Percentiles rank a stretch among this genome's conserved stretches.
Evolutionary conservation across 2,888 invertebrate species (phyloP).

Genomic region (Ectemnius cavifrons): DNA sequence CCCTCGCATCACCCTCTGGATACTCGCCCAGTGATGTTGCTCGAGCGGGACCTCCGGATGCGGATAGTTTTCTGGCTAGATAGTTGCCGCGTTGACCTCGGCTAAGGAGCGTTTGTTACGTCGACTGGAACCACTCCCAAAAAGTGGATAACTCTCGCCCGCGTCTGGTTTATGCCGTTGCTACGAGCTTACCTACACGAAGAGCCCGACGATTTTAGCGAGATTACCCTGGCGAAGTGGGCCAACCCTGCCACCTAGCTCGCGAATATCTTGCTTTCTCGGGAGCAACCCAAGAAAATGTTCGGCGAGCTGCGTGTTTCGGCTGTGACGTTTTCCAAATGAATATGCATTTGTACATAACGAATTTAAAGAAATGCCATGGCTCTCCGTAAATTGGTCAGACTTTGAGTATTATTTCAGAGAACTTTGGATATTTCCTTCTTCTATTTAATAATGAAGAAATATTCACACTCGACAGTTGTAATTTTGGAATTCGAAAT

Average conservation of each 20-base stretch:
- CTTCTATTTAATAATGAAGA: too few species aligned
- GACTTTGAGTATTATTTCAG: too few species aligned
- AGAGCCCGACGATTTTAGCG: conserved; percentile 27
- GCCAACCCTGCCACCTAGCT: conserved; percentile 6
- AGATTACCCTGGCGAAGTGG: conserved; percentile 35
- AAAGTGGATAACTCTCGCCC: conserved; percentile 48
- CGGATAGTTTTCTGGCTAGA: conserved; percentile 51
- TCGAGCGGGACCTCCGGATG: conserved; percentile 46
- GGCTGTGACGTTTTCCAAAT: too few species aligned
- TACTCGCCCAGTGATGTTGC: conserved; percentile 13
- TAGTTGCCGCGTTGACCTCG: conserved; percentile 58
- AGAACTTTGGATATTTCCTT: too few species aligned
- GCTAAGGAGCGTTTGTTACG: conserved; percentile 59
- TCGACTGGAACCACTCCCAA: conserved; percentile 55
- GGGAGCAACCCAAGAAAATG: background rate
- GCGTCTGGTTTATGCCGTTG: conserved; percentile 46
- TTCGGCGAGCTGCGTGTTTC: background rate
- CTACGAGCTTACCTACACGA: conserved; percentile 17
- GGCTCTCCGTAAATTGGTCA: too few species aligned
- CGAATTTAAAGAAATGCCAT: too few species aligned
- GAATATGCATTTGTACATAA: too few species aligned
- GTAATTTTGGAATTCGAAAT: too few species aligned
- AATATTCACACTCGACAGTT: too few species aligned
- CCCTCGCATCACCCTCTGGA: too few species aligned
- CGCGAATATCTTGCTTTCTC: conserved; percentile 19